Base-by-base conservation (phyloP, 2,888 invertebrate species). In the Ametastegia equiseti region DNA sequence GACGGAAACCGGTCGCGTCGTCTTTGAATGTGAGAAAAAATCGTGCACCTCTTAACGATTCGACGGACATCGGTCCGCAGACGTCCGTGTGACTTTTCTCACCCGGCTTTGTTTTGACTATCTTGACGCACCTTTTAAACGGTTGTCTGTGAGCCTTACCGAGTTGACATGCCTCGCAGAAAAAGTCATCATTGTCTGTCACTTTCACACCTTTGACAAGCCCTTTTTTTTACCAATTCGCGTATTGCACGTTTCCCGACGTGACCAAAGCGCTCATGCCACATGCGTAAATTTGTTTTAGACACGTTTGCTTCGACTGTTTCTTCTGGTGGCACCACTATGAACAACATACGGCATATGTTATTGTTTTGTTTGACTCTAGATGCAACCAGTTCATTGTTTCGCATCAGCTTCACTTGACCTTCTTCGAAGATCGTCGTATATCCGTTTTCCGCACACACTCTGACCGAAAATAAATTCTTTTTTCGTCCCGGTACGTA, bases 21-120 rank as follows among this genome's bases (percentile, higher is more conserved):
- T 88, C 85, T 47, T 86, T 88, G 54, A 88, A 88, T n/a, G 81
- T 82, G 5, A 86, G 78, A 82, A 85, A 88, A 73, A 83, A 88
- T 67, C 83, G 82, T 6, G 86, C 73, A 19, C 86, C 87, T 11
- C 86, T 87, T 3, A 84, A n/a, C 0, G 87, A 88, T 67, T 81
- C 73, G 6, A 45, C 81, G 19, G 84, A 80, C 81, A 86, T 84
- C 9, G 85, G 85, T 1, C 86, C 87, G 75, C 86, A 86, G 33
- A 86, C 84, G 75, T 86, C 85, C 27, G 79, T 80, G 80, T 85
- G 85, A 33, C 88, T 84, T 33, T 86, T 67, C 67, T 87, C 86
- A 45, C 86, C 86, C 15, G 85, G 84, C 39, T 80, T 42, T n/a
- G 81, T 83, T 13, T 85, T 77, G 42, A 50, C 42, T 63, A 54